phyloP scores from a whole-genome alignment of 1,140 invertebrate genomes.

The Drosophila bocqueti region DNA sequence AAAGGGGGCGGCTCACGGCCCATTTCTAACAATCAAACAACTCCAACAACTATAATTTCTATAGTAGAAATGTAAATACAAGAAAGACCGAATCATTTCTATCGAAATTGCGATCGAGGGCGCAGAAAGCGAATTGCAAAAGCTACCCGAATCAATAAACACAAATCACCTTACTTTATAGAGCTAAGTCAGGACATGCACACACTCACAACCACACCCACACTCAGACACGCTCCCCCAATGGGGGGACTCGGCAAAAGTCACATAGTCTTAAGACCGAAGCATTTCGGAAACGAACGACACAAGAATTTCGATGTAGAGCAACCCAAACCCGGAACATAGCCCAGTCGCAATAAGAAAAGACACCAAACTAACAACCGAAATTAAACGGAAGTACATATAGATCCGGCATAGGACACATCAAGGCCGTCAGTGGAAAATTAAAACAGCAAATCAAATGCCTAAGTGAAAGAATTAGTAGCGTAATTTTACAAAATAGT shows the following conservation, averaged over 20 bases:
- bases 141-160: conserved; percentile 51
- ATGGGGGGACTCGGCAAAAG: conserved; percentile 19
- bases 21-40: conserved; percentile 71
- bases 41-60: conserved; percentile 60
- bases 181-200: conserved; percentile 67
- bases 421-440: conserved; percentile 37
- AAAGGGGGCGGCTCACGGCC: conserved; percentile 32
- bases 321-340: conserved; percentile 42
- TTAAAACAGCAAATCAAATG: conserved; percentile 43
- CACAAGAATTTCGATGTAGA: conserved; percentile 54
- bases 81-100: conserved; percentile 31
- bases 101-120: conserved; percentile 22
- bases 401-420: conserved; percentile 29
- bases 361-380: conserved; percentile 54
- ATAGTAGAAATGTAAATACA: conserved; percentile 67
- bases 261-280: conserved; percentile 52
- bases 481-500: conserved; percentile 81
- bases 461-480: conserved; percentile 57
- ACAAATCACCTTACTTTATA: conserved; percentile 80
- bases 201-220: conserved; percentile 18
- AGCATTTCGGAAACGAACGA: conserved; percentile 41
- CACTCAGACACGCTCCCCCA: conserved; percentile 13
- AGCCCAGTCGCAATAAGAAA: conserved; percentile 30
- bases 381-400: conserved; percentile 19
- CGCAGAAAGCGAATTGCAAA: not conserved